Base-by-base conservation (phyloP, 2,888 invertebrate genomes). In the Drosophila sordidula region DNA sequence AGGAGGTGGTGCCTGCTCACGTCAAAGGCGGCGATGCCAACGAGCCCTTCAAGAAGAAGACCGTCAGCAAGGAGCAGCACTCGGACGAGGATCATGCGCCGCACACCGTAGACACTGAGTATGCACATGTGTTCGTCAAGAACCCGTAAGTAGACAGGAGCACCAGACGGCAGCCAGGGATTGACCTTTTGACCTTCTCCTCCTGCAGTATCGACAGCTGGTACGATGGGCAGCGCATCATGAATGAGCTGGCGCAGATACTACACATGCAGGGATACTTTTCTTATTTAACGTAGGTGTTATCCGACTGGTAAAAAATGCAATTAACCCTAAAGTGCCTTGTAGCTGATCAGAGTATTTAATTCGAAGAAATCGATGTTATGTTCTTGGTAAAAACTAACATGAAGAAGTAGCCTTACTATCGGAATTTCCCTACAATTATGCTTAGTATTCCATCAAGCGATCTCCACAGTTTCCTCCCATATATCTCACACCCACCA, bases 41-140 rank as follows among this genome's bases (percentile, higher is more conserved):
- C 61, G 89, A 90, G 52, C 87, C 89, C 26, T 89, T 86, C 78
- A 85, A 87, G 22, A 92, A 92, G 74, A 91, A 91, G 75, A 91
- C 92, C 77, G 88, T 90, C 55, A 73, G 82, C 61, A 84, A 91
- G 57, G 90, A 90, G 74, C 91, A 92, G 68, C 92, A 92, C 79
- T 92, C 91, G 46, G 91, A 91, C 77, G 91, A 93, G 72, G 92
- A 94, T 84, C 94, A 95, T 89, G 94, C 93, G 80, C 93, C 94
- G 72, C 94, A 93, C 87, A 93, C 94, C 70, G 95, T 96, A 46
- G 96, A 97, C 88, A 94, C 95, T 18, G 95, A 96, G 78, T 96
- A 95, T 89, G 95, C 97, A 3, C 96, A 96, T 91, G 95, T 98
- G 67, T 93, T 94, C 78, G 95, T 97, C 70, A 95, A 95, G 89